phyloP scores from a whole-genome alignment of 2,888 invertebrate species.

The Ophion obscuratus region DNA sequence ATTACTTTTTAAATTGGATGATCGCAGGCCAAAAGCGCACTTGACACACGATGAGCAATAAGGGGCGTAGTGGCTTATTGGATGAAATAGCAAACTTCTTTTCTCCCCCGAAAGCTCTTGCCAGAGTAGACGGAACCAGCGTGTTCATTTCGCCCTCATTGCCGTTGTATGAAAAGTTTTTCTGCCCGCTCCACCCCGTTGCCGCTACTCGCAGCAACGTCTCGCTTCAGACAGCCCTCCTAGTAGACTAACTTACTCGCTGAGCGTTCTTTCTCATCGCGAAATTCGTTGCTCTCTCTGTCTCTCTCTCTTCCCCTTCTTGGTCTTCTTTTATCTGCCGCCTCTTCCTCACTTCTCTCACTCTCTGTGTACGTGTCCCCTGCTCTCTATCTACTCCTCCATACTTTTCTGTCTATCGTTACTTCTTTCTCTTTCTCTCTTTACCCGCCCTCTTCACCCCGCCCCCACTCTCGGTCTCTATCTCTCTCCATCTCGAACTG shows the following conservation, averaged over 20 bases:
- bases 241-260: conserved; percentile 37
- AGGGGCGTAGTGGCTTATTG: conserved; percentile 47
- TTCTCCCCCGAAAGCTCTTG: conserved; percentile 16
- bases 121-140: conserved; percentile 9
- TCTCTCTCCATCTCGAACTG: conserved; percentile 16
- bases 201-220: conserved; percentile 1
- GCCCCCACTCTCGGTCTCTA: conserved; percentile 18
- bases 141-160: conserved; percentile 21
- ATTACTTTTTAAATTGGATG: conserved; percentile 48
- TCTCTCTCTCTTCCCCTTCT: conserved; percentile 8
- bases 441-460: background rate
- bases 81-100: conserved; percentile 60
- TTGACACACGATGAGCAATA: conserved; percentile 52
- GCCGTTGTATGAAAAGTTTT: conserved; percentile 50
- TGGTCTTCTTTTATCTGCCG: background rate
- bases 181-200: conserved; percentile 21
- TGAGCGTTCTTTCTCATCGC: conserved; percentile 62
- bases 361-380: too few relatives aligned
- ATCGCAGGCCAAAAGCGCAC: conserved; percentile 50
- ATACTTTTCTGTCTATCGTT: too few relatives aligned
- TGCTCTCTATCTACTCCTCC: too few relatives aligned
- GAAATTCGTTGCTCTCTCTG: conserved; percentile 22
- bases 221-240: conserved; percentile 36
- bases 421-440: too few relatives aligned
- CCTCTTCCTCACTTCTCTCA: too few relatives aligned